Evolutionary conservation across 2,888 invertebrate genomes (phyloP).

Genomic region (Pseudeuparius sepicola): DNA sequence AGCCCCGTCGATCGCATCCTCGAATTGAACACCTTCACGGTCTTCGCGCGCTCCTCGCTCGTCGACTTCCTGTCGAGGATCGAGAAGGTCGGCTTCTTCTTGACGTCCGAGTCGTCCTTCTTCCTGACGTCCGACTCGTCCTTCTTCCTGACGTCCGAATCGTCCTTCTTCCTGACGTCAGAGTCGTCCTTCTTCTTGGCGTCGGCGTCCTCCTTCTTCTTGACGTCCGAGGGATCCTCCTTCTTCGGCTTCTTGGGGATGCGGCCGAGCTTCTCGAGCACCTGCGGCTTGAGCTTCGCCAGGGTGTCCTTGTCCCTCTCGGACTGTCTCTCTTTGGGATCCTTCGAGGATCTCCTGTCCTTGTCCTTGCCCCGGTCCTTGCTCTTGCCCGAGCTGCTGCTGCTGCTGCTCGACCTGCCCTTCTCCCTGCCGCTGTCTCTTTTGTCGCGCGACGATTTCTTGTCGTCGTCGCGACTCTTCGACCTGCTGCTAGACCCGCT

Average conservation of each 20-base stretch:
- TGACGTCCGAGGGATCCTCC: constrained; percentile 35
- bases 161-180: constrained; percentile 36
- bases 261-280: constrained; percentile 64
- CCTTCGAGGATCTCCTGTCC: constrained; percentile 34
- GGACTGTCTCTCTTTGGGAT: constrained; percentile 42
- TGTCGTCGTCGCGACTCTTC: constrained; percentile 19
- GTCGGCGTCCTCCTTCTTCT: constrained; percentile 26
- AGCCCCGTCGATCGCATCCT: constrained; percentile 87
- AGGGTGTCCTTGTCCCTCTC: constrained; percentile 61
- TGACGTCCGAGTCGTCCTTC: constrained; percentile 28
- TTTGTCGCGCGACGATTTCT: constrained; percentile 38
- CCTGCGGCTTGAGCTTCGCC: constrained; percentile 55
- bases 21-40: constrained; percentile 84
- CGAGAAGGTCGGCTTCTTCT: constrained; percentile 68
- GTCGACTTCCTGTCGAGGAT: constrained; percentile 67
- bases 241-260: constrained; percentile 59
- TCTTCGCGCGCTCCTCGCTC: constrained; percentile 67
- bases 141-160: constrained; percentile 28
- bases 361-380: constrained; percentile 36
- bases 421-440: constrained; percentile 30
- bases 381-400: constrained; percentile 27
- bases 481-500: constrained; percentile 8
- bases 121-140: constrained; percentile 39
- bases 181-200: too few relatives aligned
- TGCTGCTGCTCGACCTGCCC: constrained; percentile 27